Base-by-base conservation (phyloP, 2,797 vertebrate genomes). In the Danio albolineatus region DNA sequence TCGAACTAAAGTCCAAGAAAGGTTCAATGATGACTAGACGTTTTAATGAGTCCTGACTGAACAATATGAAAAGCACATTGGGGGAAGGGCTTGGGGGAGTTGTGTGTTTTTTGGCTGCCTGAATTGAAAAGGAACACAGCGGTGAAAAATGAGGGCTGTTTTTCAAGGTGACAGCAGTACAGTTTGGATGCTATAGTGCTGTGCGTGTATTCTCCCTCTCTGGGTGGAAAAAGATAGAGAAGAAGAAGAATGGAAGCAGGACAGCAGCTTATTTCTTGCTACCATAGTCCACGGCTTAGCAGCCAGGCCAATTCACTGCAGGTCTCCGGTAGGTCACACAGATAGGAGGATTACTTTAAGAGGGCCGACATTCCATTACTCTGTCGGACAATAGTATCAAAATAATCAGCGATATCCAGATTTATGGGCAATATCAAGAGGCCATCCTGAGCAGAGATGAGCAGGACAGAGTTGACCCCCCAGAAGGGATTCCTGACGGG, bases 71-170 rank as follows among this genome's bases (percentile, higher is more conserved):
- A 56, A 77, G 48, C 21, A 71, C 17, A 17, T 43, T 53, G 72
- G 60, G 60, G 64, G 57, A 72, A 51, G 13, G 21, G 66, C 21
- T 36, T 48, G 43, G 64, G 54, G 73, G 61, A 76, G 62, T 59
- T 60, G 12, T 59, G 60, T 76, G 48, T 56, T 73, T 60, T 73
- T 62, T 36, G 57, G 14, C 53, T 8, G 10, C 41, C 82, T 61
- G 73, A 80, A 64, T 72, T 69, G 62, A 62, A 79, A 80, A 75
- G 44, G 54, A 83, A 57, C 48, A 71, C n/a, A 41, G 41, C 8
- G 4, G 73, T 81, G 71, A 86, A 84, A 86, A 81, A 82, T 79
- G 74, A 83, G 48, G 36, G 19, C 66, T 44, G 78, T 78, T 79
- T 82, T 82, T 76, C 75, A 48, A 74, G 76, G 72, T 83, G 82